Base-by-base conservation (phyloP, 2,797 vertebrate genomes). In the Halcyon leucocephala region DNA sequence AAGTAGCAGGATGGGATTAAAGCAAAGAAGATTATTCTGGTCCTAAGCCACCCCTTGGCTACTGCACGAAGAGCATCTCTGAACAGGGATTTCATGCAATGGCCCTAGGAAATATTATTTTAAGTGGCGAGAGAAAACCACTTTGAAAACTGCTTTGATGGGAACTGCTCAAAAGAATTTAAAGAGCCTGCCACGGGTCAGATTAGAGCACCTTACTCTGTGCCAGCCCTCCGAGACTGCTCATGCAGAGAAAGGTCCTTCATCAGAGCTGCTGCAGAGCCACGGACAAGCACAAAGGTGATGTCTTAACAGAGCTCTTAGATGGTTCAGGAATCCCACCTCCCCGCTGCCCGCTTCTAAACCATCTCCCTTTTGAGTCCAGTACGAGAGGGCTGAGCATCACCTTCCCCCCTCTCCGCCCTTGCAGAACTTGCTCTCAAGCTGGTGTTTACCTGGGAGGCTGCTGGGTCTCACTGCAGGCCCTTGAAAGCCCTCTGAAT, bases 1-100 rank as follows among this genome's bases (percentile, higher is more conserved):
- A 67, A 85, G 73, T 22, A 69, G 81, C 83, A 92, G 65, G 69
- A 72, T 42, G 57, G 88, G 93, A 90, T 90, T 74, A 91, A 73
- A 46, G 72, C 85, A 80, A 89, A 94, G 92, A 55, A 69, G 84
- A 90, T 91, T 74, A 90, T 61, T 74, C 60, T 39, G 66, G 60
- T 88, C 73, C 86, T 89, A 80, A 89, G 1, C 29, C 72, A 74
- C 51, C 90, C 85, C 51, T 21, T 0, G 0, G 85, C 90, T 72
- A 46, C 72, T 26, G 55, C 85, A 51, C 1, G 0, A 14, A 44
- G 62, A 83, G 44, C 61, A 57, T 46, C 71, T 65, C 44, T 8
- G 19, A 60, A 12, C 0, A 1, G 46, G 42, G 48, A 48, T 70
- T 82, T 89, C 64, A 67, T 52, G 44, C 67, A 6, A 14, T 16